These are phyloP conservation scores for Gonatopus flavifemur DNA, from an alignment of 1,140 invertebrate species.

Conservation along the genomic window DNA sequence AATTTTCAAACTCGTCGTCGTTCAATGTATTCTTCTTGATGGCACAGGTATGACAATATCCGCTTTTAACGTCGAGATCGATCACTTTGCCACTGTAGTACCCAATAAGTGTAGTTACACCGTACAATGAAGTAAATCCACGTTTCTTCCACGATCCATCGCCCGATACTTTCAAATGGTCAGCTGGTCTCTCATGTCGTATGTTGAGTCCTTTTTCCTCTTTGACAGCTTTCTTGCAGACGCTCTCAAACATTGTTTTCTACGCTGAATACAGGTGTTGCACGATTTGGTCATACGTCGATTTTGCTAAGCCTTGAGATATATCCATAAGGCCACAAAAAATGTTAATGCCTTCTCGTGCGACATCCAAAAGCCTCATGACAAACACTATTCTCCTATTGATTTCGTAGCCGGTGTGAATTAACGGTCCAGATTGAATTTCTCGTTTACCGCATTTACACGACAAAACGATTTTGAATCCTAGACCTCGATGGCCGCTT, in stretches of 20 bases:
- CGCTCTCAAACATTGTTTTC: constrained; percentile 5
- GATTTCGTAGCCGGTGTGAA: too few species aligned
- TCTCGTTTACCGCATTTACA: constrained; percentile 16
- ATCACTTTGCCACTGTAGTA: background rate
- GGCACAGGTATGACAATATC: background rate
- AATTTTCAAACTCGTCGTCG: background rate
- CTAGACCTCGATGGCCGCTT: constrained; percentile 17
- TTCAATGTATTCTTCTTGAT: too few species aligned
- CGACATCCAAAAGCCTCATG: too few species aligned
- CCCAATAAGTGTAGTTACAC: constrained; percentile 6
- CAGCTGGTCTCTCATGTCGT: constrained; percentile 10
- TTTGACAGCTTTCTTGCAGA: constrained; percentile 16
- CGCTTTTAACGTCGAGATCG: background rate
- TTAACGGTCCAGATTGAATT: too few species aligned
- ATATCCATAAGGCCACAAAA: constrained; percentile 3
- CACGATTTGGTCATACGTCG: background rate
- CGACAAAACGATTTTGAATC: constrained; percentile 17
- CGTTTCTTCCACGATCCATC: constrained; percentile 13
- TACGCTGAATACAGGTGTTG: background rate
- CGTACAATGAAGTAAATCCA: background rate
- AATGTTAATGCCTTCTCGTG: background rate
- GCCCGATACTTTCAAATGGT: constrained; percentile 14
- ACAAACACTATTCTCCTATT: background rate
- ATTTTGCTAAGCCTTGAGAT: constrained; percentile 3
- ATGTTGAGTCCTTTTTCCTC: constrained; percentile 16